phyloP scores from a whole-genome alignment of 2,113 vertebrate genomes.

The Anolis carolinensis region DNA sequence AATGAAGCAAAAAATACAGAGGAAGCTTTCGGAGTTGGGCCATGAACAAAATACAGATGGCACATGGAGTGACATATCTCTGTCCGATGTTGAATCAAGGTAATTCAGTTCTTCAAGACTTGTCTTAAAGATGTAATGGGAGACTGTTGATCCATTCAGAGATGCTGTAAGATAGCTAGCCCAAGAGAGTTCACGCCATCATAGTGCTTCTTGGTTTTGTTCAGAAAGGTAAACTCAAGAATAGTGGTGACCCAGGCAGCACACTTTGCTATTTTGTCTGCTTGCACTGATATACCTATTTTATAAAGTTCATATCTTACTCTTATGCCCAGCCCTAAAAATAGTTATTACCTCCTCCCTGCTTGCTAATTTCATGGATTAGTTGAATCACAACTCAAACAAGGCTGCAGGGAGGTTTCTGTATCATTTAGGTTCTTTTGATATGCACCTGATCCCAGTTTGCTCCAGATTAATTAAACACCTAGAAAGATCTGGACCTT shows the following conservation, averaged over 20 bases:
- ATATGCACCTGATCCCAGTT: too few relatives aligned
- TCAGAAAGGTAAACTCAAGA: background rate
- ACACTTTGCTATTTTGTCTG: background rate
- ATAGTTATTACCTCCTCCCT: background rate
- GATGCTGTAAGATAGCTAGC: background rate
- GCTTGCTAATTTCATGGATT: background rate
- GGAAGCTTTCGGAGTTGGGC: conserved; percentile 71
- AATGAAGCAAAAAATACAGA: conserved; percentile 71
- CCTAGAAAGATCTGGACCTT: too few relatives aligned
- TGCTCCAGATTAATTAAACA: too few relatives aligned
- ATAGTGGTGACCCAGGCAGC: background rate
- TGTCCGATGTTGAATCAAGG: conserved; percentile 91
- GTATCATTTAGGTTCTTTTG: too few relatives aligned
- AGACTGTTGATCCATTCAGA: background rate
- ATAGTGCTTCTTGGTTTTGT: background rate
- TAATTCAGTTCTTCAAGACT: conserved; percentile 42
- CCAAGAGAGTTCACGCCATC: background rate
- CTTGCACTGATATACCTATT: background rate
- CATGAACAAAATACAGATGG: conserved; percentile 56
- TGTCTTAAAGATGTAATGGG: background rate
- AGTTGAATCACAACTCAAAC: background rate
- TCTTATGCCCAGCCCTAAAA: background rate
- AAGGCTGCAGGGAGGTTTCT: background rate
- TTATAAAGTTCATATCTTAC: background rate
- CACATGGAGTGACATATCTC: conserved; percentile 72